Evolutionary conservation across 2,113 vertebrate genomes (phyloP), one percentile per base, ranked within the genome.

Genomic region (Sakesphorus luctuosus): DNA sequence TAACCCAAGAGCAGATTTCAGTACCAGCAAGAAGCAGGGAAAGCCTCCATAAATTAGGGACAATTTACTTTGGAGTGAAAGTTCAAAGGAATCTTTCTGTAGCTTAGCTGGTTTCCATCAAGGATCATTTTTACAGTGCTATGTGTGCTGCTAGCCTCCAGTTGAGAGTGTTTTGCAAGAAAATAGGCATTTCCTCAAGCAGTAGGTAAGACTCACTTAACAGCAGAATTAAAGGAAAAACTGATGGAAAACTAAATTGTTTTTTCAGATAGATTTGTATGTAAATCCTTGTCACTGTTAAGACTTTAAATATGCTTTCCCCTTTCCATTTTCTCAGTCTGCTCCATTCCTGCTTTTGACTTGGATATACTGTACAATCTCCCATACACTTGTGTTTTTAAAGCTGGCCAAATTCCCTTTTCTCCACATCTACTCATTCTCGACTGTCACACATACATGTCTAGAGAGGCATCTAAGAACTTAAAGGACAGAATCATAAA

Each of bases 71-170:
- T 36, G 38, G 61, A 91, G 63, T 24, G 28, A 46, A 87, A 89
- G 46, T 28, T 92, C 58, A 61, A 52, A 84, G 69, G 56, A 93
- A 94, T 91, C 83, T 71, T 95, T 83, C 87, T 61, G 23, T 50
- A 68, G 79, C 63, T 94, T 69, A 96, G 93, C 62, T 96, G 52
- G 72, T 87, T 96, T 96, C 73, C 78, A 93, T 10, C 2, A 1
- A 75, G 55, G 63, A 94, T 68, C 75, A 43, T 86, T 94, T 93
- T 94, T 85, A 91, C 43, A 35, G 28, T 15, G 36, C 82, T 71
- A 17, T 24, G 53, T 35, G 91, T 50, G 65, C 55, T 95, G 55
- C n/a, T 84, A 69, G 84, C 25, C 67, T 65, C 81, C 62, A 94
- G 71, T 11, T 49, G 46, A 79, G 74, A 87, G 63, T 56, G 36